Evolutionary conservation across 1,140 invertebrate species (phyloP).

Genomic region (Bombus superbus): DNA sequence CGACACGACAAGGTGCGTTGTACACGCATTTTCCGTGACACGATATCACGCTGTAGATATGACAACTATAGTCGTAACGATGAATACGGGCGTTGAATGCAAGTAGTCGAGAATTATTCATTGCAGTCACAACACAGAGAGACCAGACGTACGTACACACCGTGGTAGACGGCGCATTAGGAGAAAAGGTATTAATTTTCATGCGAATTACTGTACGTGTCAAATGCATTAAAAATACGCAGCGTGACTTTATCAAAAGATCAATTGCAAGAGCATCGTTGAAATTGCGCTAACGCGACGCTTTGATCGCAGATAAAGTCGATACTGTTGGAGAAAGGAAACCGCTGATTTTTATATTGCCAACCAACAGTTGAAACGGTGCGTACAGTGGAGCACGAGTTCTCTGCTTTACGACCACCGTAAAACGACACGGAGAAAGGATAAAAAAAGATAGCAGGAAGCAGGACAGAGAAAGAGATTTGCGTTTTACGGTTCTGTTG

Average conservation of each 20-base stretch:
- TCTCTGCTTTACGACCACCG: conserved; percentile 5
- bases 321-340: background rate
- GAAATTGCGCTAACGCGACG: background rate
- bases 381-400: background rate
- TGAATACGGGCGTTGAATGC: background rate
- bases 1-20: too few species aligned
- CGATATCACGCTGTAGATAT: background rate
- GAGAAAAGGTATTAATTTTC: background rate
- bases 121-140: background rate
- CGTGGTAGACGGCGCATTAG: background rate
- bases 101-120: conserved; percentile 3
- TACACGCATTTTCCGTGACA: too few species aligned
- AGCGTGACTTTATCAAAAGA: too few species aligned
- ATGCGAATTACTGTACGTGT: background rate
- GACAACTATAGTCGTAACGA: background rate
- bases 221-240: background rate
- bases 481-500: background rate
- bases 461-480: background rate
- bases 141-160: background rate
- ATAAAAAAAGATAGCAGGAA: background rate
- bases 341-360: conserved; percentile 8
- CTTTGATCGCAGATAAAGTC: background rate
- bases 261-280: background rate
- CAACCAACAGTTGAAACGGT: background rate
- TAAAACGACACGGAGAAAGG: background rate